Percentiles rank a stretch among this genome's conserved stretches.
phyloP scores from a whole-genome alignment of 2,797 vertebrate genomes.

The Melanotaenia trifasciata region DNA sequence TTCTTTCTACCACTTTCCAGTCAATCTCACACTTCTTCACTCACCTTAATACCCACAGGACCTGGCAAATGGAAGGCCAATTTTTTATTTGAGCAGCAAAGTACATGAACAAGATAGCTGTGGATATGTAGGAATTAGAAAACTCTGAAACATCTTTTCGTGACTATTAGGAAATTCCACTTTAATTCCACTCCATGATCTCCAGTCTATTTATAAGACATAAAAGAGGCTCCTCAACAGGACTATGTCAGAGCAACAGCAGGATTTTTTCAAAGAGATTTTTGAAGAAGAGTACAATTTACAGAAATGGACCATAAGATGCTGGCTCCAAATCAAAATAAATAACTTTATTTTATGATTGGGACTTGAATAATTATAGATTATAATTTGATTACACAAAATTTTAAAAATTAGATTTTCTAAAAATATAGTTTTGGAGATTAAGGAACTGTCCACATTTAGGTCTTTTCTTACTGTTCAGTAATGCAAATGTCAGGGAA shows the following conservation, averaged over 20 bases:
- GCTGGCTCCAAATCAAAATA: too few relatives aligned
- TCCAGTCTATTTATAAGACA: neutral
- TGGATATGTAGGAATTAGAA: neutral
- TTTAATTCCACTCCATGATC: neutral
- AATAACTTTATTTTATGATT: too few relatives aligned
- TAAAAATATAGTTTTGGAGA: neutral
- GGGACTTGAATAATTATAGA: too few relatives aligned
- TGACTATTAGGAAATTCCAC: neutral
- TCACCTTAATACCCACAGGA: constrained; percentile 53
- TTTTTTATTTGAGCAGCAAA: constrained; percentile 44
- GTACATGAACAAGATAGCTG: neutral
- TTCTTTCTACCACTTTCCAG: constrained; percentile 55
- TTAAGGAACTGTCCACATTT: neutral
- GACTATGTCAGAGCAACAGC: neutral
- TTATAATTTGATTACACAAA: too few relatives aligned
- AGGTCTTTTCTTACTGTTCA: constrained; percentile 8
- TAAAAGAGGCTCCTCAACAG: neutral
- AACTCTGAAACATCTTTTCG: neutral
- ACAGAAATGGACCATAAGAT: neutral
- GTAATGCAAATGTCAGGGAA: constrained; percentile 13
- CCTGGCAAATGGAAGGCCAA: constrained; percentile 26
- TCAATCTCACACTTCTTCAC: constrained; percentile 57
- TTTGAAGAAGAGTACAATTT: neutral
- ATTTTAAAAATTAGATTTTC: neutral
- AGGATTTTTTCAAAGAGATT: neutral